phyloP scores from a whole-genome alignment of 2,113 vertebrate genomes.

The human (Homo sapiens) region GRCh38 chr4:25122501-25123000 shows the following conservation, averaged over 20 bases:
- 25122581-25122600: not conserved
- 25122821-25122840: not conserved
- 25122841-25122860: not conserved
- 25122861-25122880: not conserved
- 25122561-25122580: not conserved
- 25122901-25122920: not conserved
- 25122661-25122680: not conserved
- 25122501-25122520: not conserved
- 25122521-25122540: not conserved
- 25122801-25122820: not conserved
- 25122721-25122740: not conserved
- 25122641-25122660: not conserved
- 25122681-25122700: not conserved
- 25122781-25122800: not conserved
- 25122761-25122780: constrained; percentile 4
- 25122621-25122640: not conserved
- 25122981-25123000: not conserved
- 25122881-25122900: not conserved
- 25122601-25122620: not conserved
- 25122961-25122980: not conserved
- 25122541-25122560: not conserved
- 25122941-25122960: not conserved
- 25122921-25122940: not conserved
- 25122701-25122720: not conserved
- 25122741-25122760: not conserved